A percentile compares a stretch with the other conserved stretches of the same genome.
phyloP scores from a whole-genome alignment of 2,888 invertebrate genomes.

The Tetranychus piercei region DNA sequence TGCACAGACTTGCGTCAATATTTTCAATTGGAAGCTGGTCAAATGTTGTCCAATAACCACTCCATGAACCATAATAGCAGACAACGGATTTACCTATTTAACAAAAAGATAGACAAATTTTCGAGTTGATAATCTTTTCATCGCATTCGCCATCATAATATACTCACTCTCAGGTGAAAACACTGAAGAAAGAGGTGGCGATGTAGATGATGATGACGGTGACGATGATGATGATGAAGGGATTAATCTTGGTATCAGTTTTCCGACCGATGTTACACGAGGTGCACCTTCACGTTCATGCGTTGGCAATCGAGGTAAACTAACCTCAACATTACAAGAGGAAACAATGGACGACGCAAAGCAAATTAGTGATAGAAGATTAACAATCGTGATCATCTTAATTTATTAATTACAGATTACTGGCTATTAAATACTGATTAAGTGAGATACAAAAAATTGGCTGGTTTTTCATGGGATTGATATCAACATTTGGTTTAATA shows the following conservation, averaged over 20 bases:
- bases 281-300: conserved; percentile 5
- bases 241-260: background rate
- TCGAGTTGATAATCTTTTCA: background rate
- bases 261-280: background rate
- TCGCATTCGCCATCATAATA: background rate
- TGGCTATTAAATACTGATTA: too few species aligned
- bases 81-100: background rate
- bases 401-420: background rate
- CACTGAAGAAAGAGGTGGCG: background rate
- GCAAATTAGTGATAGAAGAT: background rate
- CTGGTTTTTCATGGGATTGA: too few species aligned
- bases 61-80: conserved; percentile 6
- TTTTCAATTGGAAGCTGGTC: background rate
- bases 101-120: background rate
- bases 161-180: background rate
- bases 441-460: too few species aligned
- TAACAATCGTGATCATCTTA: background rate
- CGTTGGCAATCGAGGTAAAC: background rate
- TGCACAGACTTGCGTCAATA: background rate
- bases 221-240: background rate
- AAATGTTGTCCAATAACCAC: background rate
- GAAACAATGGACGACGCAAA: background rate
- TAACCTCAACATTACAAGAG: conserved; percentile 7
- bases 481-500: too few species aligned
- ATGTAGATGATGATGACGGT: background rate